Evolutionary conservation across 35 echinoderm and acorn worm species (phyloP).

Genomic region (Apostichopus japonicus): DNA sequence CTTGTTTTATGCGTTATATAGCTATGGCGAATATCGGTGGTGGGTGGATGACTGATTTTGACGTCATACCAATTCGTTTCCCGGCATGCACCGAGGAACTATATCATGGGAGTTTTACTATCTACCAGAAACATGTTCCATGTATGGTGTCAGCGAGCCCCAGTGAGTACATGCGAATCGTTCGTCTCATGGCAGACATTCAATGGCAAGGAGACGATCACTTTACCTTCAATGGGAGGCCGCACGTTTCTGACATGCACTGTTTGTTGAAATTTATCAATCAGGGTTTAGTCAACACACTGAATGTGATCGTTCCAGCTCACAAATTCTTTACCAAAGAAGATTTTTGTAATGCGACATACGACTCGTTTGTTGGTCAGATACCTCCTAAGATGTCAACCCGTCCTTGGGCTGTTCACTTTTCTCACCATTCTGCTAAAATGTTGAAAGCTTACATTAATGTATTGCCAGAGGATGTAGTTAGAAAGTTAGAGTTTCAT

Average conservation of each 20-base stretch:
- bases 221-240: neutral
- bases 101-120: neutral
- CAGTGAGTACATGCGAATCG: neutral
- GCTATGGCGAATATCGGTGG: slow-evolving; percentile 22
- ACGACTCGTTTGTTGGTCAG: neutral
- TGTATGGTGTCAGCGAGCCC: neutral
- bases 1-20: slow-evolving; percentile 10
- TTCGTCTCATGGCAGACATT: slow-evolving; percentile 7
- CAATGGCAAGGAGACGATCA: neutral
- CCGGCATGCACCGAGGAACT: slow-evolving; percentile 10
- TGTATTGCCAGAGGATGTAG: neutral
- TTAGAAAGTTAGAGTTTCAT: neutral
- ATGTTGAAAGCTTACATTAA: neutral
- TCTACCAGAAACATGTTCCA: neutral
- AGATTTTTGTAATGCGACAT: neutral
- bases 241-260: slow-evolving; percentile 36
- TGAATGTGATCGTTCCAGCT: neutral
- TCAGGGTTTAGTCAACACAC: neutral
- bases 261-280: neutral
- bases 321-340: neutral
- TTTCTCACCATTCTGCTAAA: neutral
- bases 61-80: slow-evolving; percentile 1
- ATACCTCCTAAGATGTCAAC: neutral
- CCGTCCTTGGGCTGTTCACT: slow-evolving; percentile 19
- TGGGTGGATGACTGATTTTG: slow-evolving; percentile 26